phyloP scores from a whole-genome alignment of 2,888 invertebrate species.

The Corythucha ciliata region DNA sequence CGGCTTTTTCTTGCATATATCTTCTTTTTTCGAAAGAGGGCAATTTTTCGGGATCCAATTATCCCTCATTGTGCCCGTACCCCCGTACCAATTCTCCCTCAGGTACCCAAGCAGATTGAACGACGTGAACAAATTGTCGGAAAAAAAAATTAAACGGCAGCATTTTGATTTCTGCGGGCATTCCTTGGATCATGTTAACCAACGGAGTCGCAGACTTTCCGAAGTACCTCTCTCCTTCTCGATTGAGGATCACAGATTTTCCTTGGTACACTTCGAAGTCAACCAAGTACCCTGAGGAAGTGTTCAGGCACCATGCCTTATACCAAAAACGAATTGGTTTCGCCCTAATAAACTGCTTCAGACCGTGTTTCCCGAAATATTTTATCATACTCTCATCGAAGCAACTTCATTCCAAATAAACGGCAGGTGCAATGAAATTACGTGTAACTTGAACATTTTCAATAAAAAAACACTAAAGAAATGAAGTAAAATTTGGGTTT shows the following conservation, averaged over 20 bases:
- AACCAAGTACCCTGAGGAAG: not conserved
- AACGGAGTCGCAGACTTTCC: slow-evolving; percentile 35
- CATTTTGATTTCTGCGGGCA: slow-evolving; percentile 25
- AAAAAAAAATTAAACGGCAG: slow-evolving; percentile 32
- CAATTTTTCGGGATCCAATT: slow-evolving; percentile 27
- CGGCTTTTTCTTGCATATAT: slow-evolving; percentile 21
- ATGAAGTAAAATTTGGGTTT: too few species aligned
- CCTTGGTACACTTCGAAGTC: slow-evolving; percentile 6
- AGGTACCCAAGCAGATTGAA: slow-evolving; percentile 32
- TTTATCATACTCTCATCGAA: slow-evolving; percentile 22
- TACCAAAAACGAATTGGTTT: slow-evolving; percentile 26
- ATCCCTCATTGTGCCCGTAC: slow-evolving; percentile 35
- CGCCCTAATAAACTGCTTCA: slow-evolving; percentile 26
- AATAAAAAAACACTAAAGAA: too few species aligned
- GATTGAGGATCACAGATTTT: slow-evolving; percentile 19
- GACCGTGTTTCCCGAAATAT: slow-evolving; percentile 20
- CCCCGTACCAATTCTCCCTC: slow-evolving; percentile 29
- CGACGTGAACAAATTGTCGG: slow-evolving; percentile 37
- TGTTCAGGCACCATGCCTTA: not conserved
- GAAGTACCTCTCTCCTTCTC: slow-evolving; percentile 31
- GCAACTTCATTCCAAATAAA: too few species aligned
- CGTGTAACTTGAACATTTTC: too few species aligned
- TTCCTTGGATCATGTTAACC: slow-evolving; percentile 30
- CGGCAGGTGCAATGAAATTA: too few species aligned
- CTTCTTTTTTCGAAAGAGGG: slow-evolving; percentile 22